Percentiles rank a stretch among this genome's conserved stretches.
These are phyloP conservation scores for Mythimna pallens DNA, from an alignment of 2,888 invertebrate genomes.

Conservation along the genomic window DNA sequence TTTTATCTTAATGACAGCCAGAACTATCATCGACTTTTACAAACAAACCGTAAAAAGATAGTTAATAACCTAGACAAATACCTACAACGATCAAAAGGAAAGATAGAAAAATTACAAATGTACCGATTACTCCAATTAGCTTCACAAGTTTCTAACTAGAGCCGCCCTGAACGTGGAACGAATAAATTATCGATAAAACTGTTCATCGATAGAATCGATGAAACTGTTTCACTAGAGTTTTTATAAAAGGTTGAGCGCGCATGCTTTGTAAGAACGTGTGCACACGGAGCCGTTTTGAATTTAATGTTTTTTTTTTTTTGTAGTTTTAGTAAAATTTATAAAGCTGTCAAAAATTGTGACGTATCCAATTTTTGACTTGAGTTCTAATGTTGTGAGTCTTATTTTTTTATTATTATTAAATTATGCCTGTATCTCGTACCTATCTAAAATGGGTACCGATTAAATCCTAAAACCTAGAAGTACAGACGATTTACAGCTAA, in stretches of 20 bases:
- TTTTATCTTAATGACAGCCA: background rate
- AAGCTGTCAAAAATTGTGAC: background rate
- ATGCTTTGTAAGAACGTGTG: constrained; percentile 43
- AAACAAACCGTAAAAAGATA: constrained; percentile 36
- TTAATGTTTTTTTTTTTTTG: background rate
- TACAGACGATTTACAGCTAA: background rate
- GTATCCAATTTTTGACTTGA: background rate
- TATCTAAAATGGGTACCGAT: background rate
- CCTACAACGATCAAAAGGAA: constrained; percentile 43
- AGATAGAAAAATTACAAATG: constrained; percentile 63
- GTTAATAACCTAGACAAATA: constrained; percentile 35
- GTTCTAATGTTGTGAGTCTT: background rate
- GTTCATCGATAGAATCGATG: constrained; percentile 60
- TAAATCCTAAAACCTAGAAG: background rate
- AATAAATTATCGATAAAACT: constrained; percentile 64
- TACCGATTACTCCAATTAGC: constrained; percentile 62
- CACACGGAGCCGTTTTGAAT: constrained; percentile 20
- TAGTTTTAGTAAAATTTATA: background rate
- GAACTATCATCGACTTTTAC: constrained; percentile 9
- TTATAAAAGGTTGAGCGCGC: constrained; percentile 62
- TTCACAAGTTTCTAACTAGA: constrained; percentile 54
- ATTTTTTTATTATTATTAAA: background rate
- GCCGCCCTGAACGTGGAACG: constrained; percentile 56
- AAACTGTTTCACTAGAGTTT: constrained; percentile 53
- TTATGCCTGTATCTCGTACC: background rate